Evolutionary conservation across 2,113 vertebrate species (phyloP).

Genomic region (Phalacrocorax aristotelis): DNA sequence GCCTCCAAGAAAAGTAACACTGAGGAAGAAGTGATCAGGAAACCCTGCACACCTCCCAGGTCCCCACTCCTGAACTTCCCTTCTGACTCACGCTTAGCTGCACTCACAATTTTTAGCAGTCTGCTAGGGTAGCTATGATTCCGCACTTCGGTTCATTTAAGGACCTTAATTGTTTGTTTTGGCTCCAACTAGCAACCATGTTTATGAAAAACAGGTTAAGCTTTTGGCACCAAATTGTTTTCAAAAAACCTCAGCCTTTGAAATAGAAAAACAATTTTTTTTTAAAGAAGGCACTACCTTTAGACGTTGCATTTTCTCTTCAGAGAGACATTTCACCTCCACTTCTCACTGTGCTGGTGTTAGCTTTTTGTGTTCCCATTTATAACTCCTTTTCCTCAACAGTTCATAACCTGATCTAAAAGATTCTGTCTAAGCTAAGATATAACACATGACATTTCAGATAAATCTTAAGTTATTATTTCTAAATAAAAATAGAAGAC

Average conservation of each 20-base stretch:
- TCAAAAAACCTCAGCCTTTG: slow-evolving; percentile 62
- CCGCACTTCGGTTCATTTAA: slow-evolving; percentile 72
- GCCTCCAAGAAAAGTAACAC: background rate
- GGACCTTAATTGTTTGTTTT: slow-evolving; percentile 72
- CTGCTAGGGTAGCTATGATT: slow-evolving; percentile 28
- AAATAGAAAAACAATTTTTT: slow-evolving; percentile 39
- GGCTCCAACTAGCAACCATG: slow-evolving; percentile 63
- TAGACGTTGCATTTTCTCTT: slow-evolving; percentile 38
- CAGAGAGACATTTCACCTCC: slow-evolving; percentile 30
- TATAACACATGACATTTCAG: background rate
- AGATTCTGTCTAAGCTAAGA: background rate
- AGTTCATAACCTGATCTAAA: background rate
- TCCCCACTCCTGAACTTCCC: background rate
- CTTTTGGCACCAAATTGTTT: slow-evolving; percentile 78
- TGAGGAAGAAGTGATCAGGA: background rate
- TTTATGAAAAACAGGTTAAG: slow-evolving; percentile 84
- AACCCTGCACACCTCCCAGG: rapidly evolving
- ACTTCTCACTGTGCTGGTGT: background rate
- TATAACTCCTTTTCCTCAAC: background rate
- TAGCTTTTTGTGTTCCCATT: background rate
- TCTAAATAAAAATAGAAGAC: background rate
- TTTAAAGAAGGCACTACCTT: background rate
- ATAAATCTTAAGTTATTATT: background rate
- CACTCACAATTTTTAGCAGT: background rate
- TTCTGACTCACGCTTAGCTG: background rate